Base-by-base conservation (phyloP, 2,797 vertebrate genomes). In the Lacerta viridis region DNA sequence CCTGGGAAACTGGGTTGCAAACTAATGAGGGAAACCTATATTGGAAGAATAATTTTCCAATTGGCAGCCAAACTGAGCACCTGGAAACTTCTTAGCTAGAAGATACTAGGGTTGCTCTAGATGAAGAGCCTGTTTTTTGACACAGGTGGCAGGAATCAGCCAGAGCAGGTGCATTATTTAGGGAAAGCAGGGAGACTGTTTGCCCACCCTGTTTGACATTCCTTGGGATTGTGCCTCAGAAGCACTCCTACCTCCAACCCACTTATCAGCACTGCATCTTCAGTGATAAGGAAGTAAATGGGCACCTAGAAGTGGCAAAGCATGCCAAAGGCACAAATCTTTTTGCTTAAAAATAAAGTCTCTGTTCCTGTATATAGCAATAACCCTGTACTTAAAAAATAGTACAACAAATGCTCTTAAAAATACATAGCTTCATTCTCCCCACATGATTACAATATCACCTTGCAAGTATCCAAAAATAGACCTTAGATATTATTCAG, bases 1-100 rank as follows among this genome's bases (percentile, higher is more conserved):
- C 78, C 81, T 93, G 81, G 89, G 84, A 90, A 89, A 86, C 15
- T 86, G 80, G 55, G 68, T 87, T 90, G 66, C 29, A 71, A 89
- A 87, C 43, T 92, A 89, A 87, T 74, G 1, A 88, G 85, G 88
- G 39, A 64, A 17, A 66, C 43, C 76, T 64, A 61, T 85, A 86
- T 1, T 41, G 46, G 3, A 84, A 84, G 80, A 90, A 76, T 80
- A 77, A 88, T 82, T 46, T 46, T 7, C 61, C 83, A 82, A 87
- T 9, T 87, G 43, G 69, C 72, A 85, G n/a, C 46, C 77, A 71
- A 81, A 76, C 85, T 80, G 83, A 75, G 71, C 71, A 84, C 43
- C n/a, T 41, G 43, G 71, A 85, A 83, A 82, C 29, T 71, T 50
- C 6, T 61, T 46, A 41, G 8, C 10, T 55, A 72, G 43, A 50